Evolutionary conservation across 2,888 invertebrate genomes (phyloP), one percentile per base, ranked within the genome.

Genomic region (Molorchus minor): DNA sequence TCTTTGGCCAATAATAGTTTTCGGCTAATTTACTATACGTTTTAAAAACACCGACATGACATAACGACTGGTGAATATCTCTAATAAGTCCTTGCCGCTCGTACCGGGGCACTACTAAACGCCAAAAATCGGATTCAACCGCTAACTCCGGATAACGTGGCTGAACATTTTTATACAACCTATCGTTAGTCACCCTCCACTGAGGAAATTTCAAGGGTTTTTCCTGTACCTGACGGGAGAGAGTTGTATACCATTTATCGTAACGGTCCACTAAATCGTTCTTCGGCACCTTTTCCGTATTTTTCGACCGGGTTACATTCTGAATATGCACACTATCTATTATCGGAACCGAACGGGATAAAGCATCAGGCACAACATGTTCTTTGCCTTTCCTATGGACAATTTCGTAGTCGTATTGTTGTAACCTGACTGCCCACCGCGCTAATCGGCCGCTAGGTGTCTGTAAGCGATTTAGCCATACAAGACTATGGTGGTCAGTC

Each of bases 151-250:
- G 44, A 17, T 51, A 54, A 21, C 29, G 36, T 8, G 19, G 20
- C 16, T 44, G 13, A 20, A 58, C 35, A n/a, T 43, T 16, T 52
- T 67, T 67, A 33, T 63, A 65, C 1, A 67, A 13, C 12, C 41
- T 36, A 15, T 44, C 53, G 20, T 53, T 46, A 10, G 21, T 44
- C 7, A 67, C 29, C 40, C 64, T 10, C 58, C 56, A 65, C 7
- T n/a, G 10, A 1, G 58, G 40, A 56, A 43, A 65, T 20, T 56
- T 56, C 15, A 15, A 7, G 19, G 58, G 58, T 15, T 53, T 38
- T 20, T 2, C 13, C 1, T 4, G 2, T 4, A 64, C 58, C 8
- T 41, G 8, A 0, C 1, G n/a, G 5, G 16, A n/a, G n/a, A 61
- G 13, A 5, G 40, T 38, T 2, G 17, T 5, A 12, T 55, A 62